Evolutionary conservation across 1,140 invertebrate species (phyloP).

Genomic region (Drosophila auraria): DNA sequence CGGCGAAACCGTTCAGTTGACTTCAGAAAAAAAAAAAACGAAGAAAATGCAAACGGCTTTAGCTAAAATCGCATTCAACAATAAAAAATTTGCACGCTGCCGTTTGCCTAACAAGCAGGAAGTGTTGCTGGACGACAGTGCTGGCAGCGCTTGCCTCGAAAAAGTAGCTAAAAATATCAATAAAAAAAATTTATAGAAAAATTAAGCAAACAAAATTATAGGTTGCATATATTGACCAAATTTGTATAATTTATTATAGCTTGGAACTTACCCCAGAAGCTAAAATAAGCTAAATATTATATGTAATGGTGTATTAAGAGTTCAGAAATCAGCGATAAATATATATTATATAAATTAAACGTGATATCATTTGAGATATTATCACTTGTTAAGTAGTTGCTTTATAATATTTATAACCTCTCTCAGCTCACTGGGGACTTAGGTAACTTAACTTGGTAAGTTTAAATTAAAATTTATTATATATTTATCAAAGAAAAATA

Average conservation of each 20-base stretch:
- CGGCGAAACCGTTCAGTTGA: conserved; percentile 41
- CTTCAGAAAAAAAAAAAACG: conserved; percentile 17
- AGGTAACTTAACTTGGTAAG: not conserved
- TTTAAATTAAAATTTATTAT: not conserved
- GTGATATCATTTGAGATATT: too few species aligned
- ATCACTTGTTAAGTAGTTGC: too few species aligned
- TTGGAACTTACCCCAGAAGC: not conserved
- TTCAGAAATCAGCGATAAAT: too few species aligned
- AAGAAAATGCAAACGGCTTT: conserved; percentile 44
- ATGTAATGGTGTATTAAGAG: too few species aligned
- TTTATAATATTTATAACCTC: too few species aligned
- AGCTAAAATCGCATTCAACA: conserved; percentile 65
- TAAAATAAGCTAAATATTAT: too few species aligned
- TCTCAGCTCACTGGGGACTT: too few species aligned
- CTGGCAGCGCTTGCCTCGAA: not conserved
- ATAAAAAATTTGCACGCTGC: conserved; percentile 73
- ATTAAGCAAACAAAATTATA: not conserved
- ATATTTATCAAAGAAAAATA: not conserved
- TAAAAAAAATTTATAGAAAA: not conserved
- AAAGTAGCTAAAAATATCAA: not conserved
- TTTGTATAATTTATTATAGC: not conserved
- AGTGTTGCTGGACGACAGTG: conserved; percentile 45
- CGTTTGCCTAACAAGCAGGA: conserved; percentile 80
- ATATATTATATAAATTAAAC: too few species aligned
- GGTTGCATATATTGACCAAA: not conserved